These are phyloP conservation scores for Salticus scenicus DNA, from an alignment of 2,888 invertebrate species.

Conservation along the genomic window DNA sequence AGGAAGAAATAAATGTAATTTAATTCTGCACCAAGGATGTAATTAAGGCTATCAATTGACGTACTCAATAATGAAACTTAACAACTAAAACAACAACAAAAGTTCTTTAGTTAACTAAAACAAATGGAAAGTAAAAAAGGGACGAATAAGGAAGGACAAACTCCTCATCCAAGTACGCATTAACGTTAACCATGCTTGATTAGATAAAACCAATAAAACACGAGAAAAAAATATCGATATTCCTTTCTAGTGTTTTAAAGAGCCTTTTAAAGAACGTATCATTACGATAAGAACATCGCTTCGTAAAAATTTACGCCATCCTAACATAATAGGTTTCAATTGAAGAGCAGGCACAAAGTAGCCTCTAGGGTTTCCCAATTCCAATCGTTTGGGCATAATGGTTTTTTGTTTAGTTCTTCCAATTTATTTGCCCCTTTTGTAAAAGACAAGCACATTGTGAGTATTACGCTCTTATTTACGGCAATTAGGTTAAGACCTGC, in stretches of 20 bases:
- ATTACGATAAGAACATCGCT: constrained; percentile 56
- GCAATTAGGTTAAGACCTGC: constrained; percentile 70
- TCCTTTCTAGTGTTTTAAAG: constrained; percentile 58
- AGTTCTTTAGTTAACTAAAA: no score
- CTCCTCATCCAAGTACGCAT: no score
- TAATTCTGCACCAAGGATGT: no score
- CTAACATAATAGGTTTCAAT: constrained; percentile 65
- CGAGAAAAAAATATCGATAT: constrained; percentile 56
- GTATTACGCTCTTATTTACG: constrained; percentile 70
- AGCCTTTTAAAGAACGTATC: constrained; percentile 51
- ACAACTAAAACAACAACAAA: no score
- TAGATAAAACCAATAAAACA: constrained; percentile 65
- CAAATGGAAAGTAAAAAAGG: constrained; percentile 6
- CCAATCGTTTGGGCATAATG: constrained; percentile 50
- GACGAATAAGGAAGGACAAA: constrained; percentile 49
- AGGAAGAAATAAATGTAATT: no score
- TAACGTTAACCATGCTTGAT: constrained; percentile 63
- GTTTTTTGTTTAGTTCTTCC: constrained; percentile 5
- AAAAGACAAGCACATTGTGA: constrained; percentile 68
- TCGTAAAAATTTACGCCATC: constrained; percentile 68
- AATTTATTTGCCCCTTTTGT: neutral
- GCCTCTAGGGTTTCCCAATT: constrained; percentile 66
- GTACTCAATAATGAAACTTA: no score
- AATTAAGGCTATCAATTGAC: constrained; percentile 57
- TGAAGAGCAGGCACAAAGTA: constrained; percentile 61